Evolutionary conservation across 2,797 vertebrate genomes (phyloP).

Genomic region (Pelochelys cantorii): DNA sequence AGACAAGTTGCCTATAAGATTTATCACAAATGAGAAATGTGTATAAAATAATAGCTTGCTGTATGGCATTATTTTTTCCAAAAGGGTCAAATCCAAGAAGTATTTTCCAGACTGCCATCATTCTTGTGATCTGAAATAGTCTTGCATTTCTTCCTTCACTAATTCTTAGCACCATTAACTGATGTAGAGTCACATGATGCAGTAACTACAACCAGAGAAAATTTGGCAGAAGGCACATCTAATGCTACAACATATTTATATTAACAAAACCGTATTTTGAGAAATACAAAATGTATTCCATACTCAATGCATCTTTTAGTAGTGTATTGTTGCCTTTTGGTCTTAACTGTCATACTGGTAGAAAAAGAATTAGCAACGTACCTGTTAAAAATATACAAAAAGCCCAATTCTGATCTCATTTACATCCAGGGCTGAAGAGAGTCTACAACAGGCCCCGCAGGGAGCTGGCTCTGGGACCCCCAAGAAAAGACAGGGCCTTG

Average conservation of each 20-base stretch:
- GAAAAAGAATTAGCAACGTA: not conserved
- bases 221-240: not conserved
- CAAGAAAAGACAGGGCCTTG: too few species aligned
- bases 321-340: not conserved
- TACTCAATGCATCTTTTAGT: not conserved
- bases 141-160: not conserved
- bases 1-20: not conserved
- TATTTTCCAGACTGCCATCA: not conserved
- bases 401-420: not conserved
- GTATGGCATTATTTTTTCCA: not conserved
- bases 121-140: not conserved
- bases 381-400: not conserved
- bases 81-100: not conserved
- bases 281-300: not conserved
- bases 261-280: not conserved
- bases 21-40: not conserved
- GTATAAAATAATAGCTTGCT: not conserved
- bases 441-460: too few species aligned
- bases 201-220: not conserved
- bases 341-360: not conserved
- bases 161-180: not conserved
- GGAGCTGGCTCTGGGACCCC: too few species aligned
- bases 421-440: too few species aligned
- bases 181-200: not conserved
- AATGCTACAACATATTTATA: not conserved